Conservation (phyloP, 1,140 invertebrate genomes). For the Drosophila nigrodunni region DNA sequence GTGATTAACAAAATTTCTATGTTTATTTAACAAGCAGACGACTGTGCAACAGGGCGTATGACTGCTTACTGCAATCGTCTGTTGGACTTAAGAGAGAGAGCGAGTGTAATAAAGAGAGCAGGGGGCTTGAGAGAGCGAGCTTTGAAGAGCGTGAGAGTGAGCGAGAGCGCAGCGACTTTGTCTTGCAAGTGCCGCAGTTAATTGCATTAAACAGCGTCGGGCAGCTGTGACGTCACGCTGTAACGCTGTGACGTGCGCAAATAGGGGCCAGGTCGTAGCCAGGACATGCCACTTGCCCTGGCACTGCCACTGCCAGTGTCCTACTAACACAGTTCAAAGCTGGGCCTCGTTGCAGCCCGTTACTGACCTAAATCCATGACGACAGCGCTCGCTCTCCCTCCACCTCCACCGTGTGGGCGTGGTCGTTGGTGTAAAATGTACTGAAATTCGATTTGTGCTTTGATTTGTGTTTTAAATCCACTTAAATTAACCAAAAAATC, state of each 20-base stretch:
- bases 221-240: slow-evolving; percentile 63
- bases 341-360: slow-evolving; percentile 28
- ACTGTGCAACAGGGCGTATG: slow-evolving; percentile 69
- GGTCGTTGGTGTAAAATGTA: background rate
- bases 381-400: slow-evolving; percentile 30
- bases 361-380: slow-evolving; percentile 70
- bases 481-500: slow-evolving; percentile 38
- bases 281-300: slow-evolving; percentile 14
- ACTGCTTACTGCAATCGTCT: background rate
- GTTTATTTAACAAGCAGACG: background rate
- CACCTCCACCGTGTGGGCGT: slow-evolving; percentile 22
- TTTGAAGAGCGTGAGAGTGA: slow-evolving; percentile 24
- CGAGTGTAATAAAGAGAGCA: slow-evolving; percentile 7
- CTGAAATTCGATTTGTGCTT: slow-evolving; percentile 41
- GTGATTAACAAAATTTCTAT: slow-evolving; percentile 2
- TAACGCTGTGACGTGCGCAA: slow-evolving; percentile 58
- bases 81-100: slow-evolving; percentile 47
- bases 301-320: slow-evolving; percentile 49
- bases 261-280: slow-evolving; percentile 23
- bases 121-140: slow-evolving; percentile 31
- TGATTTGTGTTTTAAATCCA: slow-evolving; percentile 30
- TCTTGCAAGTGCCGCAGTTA: slow-evolving; percentile 42
- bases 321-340: slow-evolving; percentile 56
- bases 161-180: background rate
- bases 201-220: slow-evolving; percentile 49